Base-by-base conservation (phyloP, 2,113 vertebrate species). In the Cervus canadensis region DNA sequence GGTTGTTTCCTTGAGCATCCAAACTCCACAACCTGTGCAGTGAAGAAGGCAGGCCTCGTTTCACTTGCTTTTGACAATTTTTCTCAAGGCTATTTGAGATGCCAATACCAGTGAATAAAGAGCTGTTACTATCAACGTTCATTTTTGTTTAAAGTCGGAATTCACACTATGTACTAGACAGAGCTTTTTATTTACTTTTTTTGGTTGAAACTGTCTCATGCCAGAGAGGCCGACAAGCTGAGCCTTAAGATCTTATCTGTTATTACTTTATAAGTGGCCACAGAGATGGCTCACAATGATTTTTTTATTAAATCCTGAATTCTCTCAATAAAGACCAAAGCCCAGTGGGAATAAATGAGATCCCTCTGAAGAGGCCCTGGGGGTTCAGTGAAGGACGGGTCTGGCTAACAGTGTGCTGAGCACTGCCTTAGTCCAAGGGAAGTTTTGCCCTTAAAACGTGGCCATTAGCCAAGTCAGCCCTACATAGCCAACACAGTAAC, bases 41-140 rank as follows among this genome's bases (percentile, higher is more conserved):
- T 64, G 8, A 94, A 50, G n/a, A 50, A 26, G n/a, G 40, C 19
- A 60, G 78, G 43, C 52, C 33, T 23, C 43, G 10, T 23, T 60
- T 71, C 13, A 40, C 43, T 78, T 60, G 9, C 9, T 86, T 89
- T 26, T 62, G 33, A 95, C 83, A 87, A 9, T 33, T 90, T 25
- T 94, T 56, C 40, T 23, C 60, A 64, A 85, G 87, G n/a, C n/a
- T 81, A 74, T 88, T 89, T 91, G 67, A 62, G 40, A 85, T 90
- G 30, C 36, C 62, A 48, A 15, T 17, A 64, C 36, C 40, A 78
- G 10, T 48, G 36, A 97, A 98, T 95, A 97, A 98, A 97, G 7
- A 78, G 19, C 26, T 95, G 2, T 86, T 62, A 43, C 84, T 83
- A 81, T 50, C 30, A 88, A 93, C 85, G 57, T 33, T 43, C 45